Conservation (phyloP, 2,113 vertebrate genomes). For the Microcebus lehilahytsara region DNA sequence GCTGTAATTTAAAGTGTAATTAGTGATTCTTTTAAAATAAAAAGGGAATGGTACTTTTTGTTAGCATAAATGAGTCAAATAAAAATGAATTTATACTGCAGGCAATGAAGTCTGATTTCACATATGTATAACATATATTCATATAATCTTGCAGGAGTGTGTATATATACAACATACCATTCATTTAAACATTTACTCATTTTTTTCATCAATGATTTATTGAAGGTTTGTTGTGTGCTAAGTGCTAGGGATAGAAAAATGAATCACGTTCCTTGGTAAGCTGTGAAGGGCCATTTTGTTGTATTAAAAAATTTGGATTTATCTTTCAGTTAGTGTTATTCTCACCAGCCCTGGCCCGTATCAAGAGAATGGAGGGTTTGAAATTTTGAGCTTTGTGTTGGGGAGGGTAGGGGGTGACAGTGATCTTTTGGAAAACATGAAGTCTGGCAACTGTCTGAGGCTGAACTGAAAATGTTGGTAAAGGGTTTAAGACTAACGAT, state of each 20-base stretch:
- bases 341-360: not conserved
- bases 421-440: constrained; percentile 49
- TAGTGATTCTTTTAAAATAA: constrained; percentile 51
- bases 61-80: constrained; percentile 15
- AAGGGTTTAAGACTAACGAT: constrained; percentile 57
- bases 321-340: constrained; percentile 20
- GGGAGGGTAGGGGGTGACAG: not conserved
- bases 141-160: constrained; percentile 14
- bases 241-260: not conserved
- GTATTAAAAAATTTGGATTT: constrained; percentile 29
- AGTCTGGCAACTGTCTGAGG: constrained; percentile 6
- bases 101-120: not conserved
- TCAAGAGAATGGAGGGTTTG: not conserved
- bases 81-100: not conserved
- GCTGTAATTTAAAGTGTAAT: not conserved
- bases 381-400: not conserved
- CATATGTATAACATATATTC: not conserved
- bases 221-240: not conserved
- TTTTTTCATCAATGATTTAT: constrained; percentile 8
- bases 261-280: not conserved
- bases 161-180: not conserved
- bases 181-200: not conserved
- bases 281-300: not conserved
- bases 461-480: constrained; percentile 35
- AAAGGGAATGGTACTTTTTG: not conserved